Percentiles rank a stretch among this genome's conserved stretches.
Conservation (phyloP, 1,140 invertebrate species). For the Holotrichia oblita region DNA sequence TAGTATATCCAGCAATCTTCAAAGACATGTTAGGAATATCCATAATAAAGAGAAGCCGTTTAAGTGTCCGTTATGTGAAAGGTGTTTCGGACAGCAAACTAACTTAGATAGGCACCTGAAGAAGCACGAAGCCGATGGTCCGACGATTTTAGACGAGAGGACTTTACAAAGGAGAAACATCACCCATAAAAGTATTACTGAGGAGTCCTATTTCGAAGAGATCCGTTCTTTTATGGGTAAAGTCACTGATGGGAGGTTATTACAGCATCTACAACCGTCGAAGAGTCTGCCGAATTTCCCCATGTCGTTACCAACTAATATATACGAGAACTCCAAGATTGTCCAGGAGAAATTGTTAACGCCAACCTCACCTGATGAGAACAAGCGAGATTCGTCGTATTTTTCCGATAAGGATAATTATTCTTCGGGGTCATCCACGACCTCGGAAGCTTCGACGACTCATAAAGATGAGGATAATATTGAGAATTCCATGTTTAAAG, state of each 20-base stretch:
- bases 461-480: slow-evolving; percentile 45
- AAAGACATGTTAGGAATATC: slow-evolving; percentile 98
- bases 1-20: slow-evolving; percentile 96
- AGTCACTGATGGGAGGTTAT: slow-evolving; percentile 70
- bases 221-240: slow-evolving; percentile 94
- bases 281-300: slow-evolving; percentile 54
- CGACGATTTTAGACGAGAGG: slow-evolving; percentile 74
- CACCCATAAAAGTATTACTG: slow-evolving; percentile 61
- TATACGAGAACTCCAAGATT: slow-evolving; percentile 61
- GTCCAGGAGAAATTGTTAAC: slow-evolving; percentile 60
- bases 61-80: too few relatives aligned
- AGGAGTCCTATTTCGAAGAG: slow-evolving; percentile 92
- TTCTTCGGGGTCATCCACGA: slow-evolving; percentile 66
- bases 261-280: slow-evolving; percentile 56
- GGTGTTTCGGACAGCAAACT: slow-evolving; percentile 98
- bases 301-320: slow-evolving; percentile 56
- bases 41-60: too few relatives aligned
- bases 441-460: slow-evolving; percentile 62
- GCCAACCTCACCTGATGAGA: slow-evolving; percentile 50
- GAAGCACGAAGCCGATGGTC: slow-evolving; percentile 95
- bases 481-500: slow-evolving; percentile 22
- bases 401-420: slow-evolving; percentile 68
- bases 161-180: slow-evolving; percentile 57
- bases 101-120: slow-evolving; percentile 97
- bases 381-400: slow-evolving; percentile 65